Evolutionary conservation across 1,140 invertebrate species (phyloP).

Genomic region (Hylyphantes graminicola): DNA sequence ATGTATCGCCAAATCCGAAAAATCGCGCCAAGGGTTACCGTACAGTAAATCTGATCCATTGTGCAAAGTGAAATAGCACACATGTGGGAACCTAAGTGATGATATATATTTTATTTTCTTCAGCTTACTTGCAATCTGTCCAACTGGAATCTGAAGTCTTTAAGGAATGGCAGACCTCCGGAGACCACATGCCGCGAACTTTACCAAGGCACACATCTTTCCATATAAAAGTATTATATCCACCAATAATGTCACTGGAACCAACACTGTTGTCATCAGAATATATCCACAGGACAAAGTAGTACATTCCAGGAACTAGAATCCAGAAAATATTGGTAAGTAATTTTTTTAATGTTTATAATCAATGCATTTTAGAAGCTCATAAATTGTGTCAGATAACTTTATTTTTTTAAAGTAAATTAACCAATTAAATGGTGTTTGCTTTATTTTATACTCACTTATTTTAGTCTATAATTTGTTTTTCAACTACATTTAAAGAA

Average conservation of each 20-base stretch:
- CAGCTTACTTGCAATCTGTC: conserved; percentile 41
- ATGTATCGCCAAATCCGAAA: too few species aligned
- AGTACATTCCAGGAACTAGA: conserved; percentile 48
- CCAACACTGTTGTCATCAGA: neutral
- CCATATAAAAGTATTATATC: conserved; percentile 21
- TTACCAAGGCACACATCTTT: conserved; percentile 36
- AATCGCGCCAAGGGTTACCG: too few species aligned
- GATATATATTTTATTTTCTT: too few species aligned
- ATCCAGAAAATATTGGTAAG: neutral
- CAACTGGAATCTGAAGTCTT: conserved; percentile 30
- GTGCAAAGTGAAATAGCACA: too few species aligned
- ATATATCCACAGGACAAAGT: conserved; percentile 9
- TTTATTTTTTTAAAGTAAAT: too few species aligned
- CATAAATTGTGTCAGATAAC: neutral
- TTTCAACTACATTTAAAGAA: too few species aligned
- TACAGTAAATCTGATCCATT: too few species aligned
- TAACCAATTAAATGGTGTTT: too few species aligned
- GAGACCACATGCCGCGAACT: conserved; percentile 13
- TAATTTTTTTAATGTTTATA: neutral
- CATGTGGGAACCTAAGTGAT: too few species aligned
- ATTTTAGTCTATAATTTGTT: too few species aligned
- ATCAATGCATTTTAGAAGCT: neutral
- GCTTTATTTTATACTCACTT: too few species aligned
- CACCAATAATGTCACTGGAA: neutral
- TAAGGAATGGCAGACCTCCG: conserved; percentile 6